Percentiles rank a stretch among this genome's conserved stretches.
Conservation (phyloP, 1,140 invertebrate species). For the Artemia franciscana region DNA sequence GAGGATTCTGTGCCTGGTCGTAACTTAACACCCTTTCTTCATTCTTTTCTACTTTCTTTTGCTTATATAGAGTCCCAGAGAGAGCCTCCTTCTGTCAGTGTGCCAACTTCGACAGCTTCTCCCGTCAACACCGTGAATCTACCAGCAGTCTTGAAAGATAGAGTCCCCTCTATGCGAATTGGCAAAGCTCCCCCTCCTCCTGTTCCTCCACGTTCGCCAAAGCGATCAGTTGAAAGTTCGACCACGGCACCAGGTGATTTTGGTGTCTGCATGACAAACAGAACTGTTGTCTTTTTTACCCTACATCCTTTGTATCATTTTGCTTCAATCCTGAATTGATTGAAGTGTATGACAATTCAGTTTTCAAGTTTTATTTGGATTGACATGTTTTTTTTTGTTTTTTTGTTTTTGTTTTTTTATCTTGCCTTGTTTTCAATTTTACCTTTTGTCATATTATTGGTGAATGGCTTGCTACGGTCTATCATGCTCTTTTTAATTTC, state of each 20-base stretch:
- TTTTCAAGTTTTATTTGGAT: no score
- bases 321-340: no score
- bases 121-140: slow-evolving; percentile 26
- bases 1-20: no score
- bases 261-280: background rate
- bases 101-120: slow-evolving; percentile 13
- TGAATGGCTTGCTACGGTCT: no score
- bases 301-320: no score
- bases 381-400: no score
- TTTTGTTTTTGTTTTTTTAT: no score
- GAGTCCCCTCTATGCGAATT: slow-evolving; percentile 14
- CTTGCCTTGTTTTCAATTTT: no score
- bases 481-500: no score
- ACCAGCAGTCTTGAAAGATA: slow-evolving; percentile 45
- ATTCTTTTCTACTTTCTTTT: slow-evolving; percentile 6
- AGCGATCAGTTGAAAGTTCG: slow-evolving; percentile 16
- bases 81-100: slow-evolving; percentile 12
- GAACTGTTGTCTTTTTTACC: no score
- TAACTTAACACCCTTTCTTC: background rate
- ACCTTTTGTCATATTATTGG: no score
- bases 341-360: no score
- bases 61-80: background rate
- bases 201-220: slow-evolving; percentile 19
- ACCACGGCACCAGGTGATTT: slow-evolving; percentile 2
- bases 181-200: slow-evolving; percentile 15